Evolutionary conservation across 2,797 vertebrate genomes (phyloP).

Genomic region (Macroramphosus scolopax): DNA sequence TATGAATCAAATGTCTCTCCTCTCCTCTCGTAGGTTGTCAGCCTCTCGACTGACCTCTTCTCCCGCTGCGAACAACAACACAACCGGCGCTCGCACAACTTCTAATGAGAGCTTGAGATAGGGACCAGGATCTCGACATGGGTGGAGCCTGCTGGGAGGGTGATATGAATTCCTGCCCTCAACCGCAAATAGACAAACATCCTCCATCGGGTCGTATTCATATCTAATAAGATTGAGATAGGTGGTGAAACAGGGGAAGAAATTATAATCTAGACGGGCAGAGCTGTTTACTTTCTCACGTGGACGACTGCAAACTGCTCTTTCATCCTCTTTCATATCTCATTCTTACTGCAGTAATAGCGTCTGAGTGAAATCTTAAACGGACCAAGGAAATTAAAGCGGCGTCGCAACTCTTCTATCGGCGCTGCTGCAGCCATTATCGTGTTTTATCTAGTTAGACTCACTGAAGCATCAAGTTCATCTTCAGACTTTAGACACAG

Average conservation of each 20-base stretch:
- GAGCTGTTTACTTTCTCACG: no score
- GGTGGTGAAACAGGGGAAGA: no score
- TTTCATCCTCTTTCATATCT: constrained; percentile 16
- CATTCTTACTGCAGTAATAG: constrained; percentile 8
- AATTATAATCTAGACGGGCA: no score
- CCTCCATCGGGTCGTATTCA: no score
- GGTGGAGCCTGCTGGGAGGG: constrained; percentile 11
- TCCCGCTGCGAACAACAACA: constrained; percentile 37
- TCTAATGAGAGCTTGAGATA: constrained; percentile 33
- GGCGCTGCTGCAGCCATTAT: constrained; percentile 8
- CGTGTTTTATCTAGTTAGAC: constrained; percentile 17
- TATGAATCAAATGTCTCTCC: constrained; percentile 31
- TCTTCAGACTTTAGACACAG: constrained; percentile 28
- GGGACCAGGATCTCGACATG: constrained; percentile 21
- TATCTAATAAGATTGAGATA: constrained; percentile 24
- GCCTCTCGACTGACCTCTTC: constrained; percentile 30
- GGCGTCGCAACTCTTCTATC: constrained; percentile 5
- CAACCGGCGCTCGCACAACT: constrained; percentile 22
- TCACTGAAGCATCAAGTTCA: constrained; percentile 28
- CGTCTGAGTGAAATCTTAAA: constrained; percentile 14
- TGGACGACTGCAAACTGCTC: no score
- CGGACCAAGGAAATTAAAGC: constrained; percentile 3
- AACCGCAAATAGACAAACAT: constrained; percentile 21
- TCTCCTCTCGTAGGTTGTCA: constrained; percentile 33
- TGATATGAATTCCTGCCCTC: constrained; percentile 18